Percentiles rank a stretch among this genome's conserved stretches.
phyloP scores from a whole-genome alignment of 2,113 vertebrate genomes.

The Pithys albifrons region DNA sequence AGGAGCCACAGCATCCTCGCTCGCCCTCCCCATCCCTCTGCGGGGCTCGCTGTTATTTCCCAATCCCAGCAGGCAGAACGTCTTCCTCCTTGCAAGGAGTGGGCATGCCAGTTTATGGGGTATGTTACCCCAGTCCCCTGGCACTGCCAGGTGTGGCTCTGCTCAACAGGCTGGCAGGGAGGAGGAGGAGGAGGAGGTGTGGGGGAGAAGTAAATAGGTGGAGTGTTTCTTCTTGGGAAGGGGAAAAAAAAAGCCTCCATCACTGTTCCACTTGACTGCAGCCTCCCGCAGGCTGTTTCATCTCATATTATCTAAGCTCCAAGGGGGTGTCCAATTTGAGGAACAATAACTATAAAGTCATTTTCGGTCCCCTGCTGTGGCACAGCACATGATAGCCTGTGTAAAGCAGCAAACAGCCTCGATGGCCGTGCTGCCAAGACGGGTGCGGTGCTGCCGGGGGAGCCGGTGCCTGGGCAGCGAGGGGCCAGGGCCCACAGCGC shows the following conservation, averaged over 20 bases:
- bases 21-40: background rate
- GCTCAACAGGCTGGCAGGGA: background rate
- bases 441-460: background rate
- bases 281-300: slow-evolving; percentile 62
- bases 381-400: slow-evolving; percentile 22
- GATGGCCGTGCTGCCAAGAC: background rate
- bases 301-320: slow-evolving; percentile 65
- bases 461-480: rapidly evolving
- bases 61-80: background rate
- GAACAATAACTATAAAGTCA: slow-evolving; percentile 69
- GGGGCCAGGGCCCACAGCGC: background rate
- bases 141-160: background rate
- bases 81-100: rapidly evolving
- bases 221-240: background rate
- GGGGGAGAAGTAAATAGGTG: background rate
- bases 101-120: background rate
- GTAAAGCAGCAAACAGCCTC: background rate
- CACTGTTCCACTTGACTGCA: slow-evolving; percentile 41
- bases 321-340: slow-evolving; percentile 69
- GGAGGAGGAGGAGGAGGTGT: background rate
- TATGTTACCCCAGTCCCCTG: background rate
- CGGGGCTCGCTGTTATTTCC: background rate
- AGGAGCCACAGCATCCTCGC: background rate
- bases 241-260: background rate
- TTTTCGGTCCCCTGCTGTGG: slow-evolving; percentile 52